Base-by-base conservation (phyloP, 2,888 invertebrate genomes). In the Cheilosia impressa region DNA sequence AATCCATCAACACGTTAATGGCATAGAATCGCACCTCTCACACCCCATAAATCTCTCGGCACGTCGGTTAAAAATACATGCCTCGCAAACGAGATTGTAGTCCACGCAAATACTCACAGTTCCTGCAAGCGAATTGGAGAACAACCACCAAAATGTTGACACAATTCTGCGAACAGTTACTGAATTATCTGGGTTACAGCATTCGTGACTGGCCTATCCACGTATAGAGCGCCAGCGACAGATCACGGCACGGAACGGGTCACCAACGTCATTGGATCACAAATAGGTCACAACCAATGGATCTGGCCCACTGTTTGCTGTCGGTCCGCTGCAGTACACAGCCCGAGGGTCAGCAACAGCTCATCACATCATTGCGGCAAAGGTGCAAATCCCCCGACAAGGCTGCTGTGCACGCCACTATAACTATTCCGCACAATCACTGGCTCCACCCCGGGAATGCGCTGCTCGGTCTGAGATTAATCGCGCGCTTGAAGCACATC, bases 121-220 rank as follows among this genome's bases (percentile, higher is more conserved):
- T 34, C 2, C 9, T 34, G 31, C 31, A 34, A 2, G 13, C 15
- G 19, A 7, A 19, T 41, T 10, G 13, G 7, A 22, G 13, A 38
- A 38, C 2, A 38, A 10, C 10, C 13, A 38, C 38, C 3, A 13
- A 22, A 9, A 10, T 2, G 10, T 22, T 24, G 41, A 47, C 31
- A 22, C 27, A 15, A 60, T 15, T 72, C 50, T 52, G 9, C 50
- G 41, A 52, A 52, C 2, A n/a, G 27, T 62, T 45, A 62, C 22
- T 53, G 22, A 45, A 22, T 31, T 47, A 63, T 65, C 63, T 65
- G 27, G 63, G 73, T 73, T 55, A 73, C 73, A 63, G 47, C 55
- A 55, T 22, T 47, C 55, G 63, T 47, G 55, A 63, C 73, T 73
- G 73, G 65, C 73, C 73, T 73, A 73, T 73, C 63, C 63, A 47